phyloP scores from a whole-genome alignment of 37 sponge, comb jelly and placozoan genomes.

The Dysidea cf. avara region DNA sequence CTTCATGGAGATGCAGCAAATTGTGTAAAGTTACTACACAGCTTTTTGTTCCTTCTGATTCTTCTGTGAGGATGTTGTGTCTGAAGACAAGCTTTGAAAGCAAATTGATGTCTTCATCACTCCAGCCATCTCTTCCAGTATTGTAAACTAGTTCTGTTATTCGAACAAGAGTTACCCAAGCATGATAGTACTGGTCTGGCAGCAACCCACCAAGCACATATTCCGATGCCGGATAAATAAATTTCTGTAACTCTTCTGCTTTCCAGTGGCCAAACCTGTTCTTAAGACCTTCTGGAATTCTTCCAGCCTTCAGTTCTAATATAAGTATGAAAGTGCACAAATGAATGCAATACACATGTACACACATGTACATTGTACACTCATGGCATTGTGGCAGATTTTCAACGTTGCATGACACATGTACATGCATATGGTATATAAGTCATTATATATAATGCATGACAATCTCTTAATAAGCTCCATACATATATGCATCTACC shows the following conservation, averaged over 20 bases:
- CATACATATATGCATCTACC: no score
- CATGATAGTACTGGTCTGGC: slow-evolving; percentile 17
- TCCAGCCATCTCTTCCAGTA: slow-evolving; percentile 28
- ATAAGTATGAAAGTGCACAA: no score
- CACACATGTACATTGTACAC: no score
- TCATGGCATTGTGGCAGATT: no score
- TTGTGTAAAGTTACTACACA: slow-evolving; percentile 27
- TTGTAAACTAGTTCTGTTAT: slow-evolving; percentile 34
- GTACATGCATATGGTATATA: no score
- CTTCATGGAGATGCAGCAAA: slow-evolving; percentile 25
- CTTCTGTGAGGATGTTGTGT: slow-evolving; percentile 37
- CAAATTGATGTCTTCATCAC: slow-evolving; percentile 1
- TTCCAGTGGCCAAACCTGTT: slow-evolving; percentile 29
- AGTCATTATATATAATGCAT: no score
- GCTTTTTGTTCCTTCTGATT: slow-evolving; percentile 26
- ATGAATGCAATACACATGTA: no score
- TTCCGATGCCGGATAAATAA: slow-evolving; percentile 36
- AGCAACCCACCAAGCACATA: slow-evolving; percentile 23
- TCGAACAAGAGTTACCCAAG: slow-evolving; percentile 16
- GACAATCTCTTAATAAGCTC: no score
- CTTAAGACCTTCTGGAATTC: slow-evolving; percentile 26
- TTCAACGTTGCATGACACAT: no score
- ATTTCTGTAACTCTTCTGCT: slow-evolving; percentile 39
- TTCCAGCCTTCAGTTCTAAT: slow-evolving; percentile 42
- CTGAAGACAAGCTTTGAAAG: slow-evolving; percentile 9